These are phyloP conservation scores for Pseudochaenichthys georgianus DNA, from an alignment of 2,797 vertebrate genomes.

Conservation along the genomic window DNA sequence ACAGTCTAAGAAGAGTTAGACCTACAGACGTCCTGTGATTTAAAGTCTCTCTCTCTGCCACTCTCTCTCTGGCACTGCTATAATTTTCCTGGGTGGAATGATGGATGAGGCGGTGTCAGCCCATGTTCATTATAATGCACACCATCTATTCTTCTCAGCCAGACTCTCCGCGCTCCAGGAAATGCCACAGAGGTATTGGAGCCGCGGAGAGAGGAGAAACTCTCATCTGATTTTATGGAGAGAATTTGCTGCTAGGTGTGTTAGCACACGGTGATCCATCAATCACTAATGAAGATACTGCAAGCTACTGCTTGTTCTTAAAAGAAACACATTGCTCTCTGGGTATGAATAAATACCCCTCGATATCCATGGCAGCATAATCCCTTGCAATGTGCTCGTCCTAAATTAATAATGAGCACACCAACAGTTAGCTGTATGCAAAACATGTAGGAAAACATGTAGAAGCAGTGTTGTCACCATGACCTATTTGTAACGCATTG, in stretches of 20 bases:
- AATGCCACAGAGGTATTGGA: constrained; percentile 83
- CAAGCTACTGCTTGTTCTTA: constrained; percentile 51
- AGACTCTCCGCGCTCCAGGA: constrained; percentile 89
- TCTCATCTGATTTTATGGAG: constrained; percentile 78
- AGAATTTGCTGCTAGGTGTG: constrained; percentile 76
- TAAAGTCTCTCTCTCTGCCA: constrained; percentile 68
- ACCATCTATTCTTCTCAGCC: constrained; percentile 94
- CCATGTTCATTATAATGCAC: constrained; percentile 96
- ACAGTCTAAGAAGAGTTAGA: constrained; percentile 66
- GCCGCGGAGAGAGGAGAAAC: constrained; percentile 70
- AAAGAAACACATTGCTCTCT: constrained; percentile 54
- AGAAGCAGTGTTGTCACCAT: constrained; percentile 13
- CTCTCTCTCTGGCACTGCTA: constrained; percentile 74
- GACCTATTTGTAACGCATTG: constrained; percentile 19
- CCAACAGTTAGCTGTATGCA: constrained; percentile 41
- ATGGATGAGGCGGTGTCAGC: constrained; percentile 94
- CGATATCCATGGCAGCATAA: constrained; percentile 37
- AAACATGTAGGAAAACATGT: constrained; percentile 36
- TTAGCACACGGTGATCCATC: constrained; percentile 79
- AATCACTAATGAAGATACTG: constrained; percentile 82
- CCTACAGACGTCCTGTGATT: constrained; percentile 73
- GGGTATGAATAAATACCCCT: constrained; percentile 62
- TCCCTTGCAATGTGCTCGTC: constrained; percentile 55
- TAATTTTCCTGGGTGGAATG: constrained; percentile 88
- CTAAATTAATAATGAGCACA: constrained; percentile 68